A percentile compares a stretch with the other conserved stretches of the same genome.
Conservation (phyloP, 2,888 invertebrate genomes). For the Plagodis pulveraria region DNA sequence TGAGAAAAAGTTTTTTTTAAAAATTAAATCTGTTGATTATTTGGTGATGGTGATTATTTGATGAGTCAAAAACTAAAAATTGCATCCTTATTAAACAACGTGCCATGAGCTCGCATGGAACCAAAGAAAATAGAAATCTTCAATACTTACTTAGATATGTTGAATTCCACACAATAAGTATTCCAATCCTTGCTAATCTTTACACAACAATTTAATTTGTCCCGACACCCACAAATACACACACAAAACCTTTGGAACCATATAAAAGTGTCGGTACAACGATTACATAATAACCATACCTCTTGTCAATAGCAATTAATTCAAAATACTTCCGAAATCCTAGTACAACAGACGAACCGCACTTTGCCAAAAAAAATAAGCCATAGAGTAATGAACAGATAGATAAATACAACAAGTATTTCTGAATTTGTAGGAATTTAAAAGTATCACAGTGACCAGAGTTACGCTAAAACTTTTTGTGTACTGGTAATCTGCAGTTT, state of each 20-base stretch:
- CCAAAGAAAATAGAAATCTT: too few species aligned
- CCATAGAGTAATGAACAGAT: neutral
- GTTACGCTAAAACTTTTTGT: constrained; percentile 25
- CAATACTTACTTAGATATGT: too few species aligned
- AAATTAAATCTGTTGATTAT: too few species aligned
- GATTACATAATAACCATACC: constrained; percentile 29
- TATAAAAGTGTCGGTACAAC: constrained; percentile 15
- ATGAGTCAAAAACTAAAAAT: too few species aligned
- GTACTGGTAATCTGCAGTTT: constrained; percentile 35
- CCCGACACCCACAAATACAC: constrained; percentile 55
- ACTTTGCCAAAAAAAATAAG: constrained; percentile 6
- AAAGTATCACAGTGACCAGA: constrained; percentile 10
- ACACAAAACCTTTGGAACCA: constrained; percentile 17
- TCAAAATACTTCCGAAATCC: constrained; percentile 5
- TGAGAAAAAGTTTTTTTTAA: too few species aligned
- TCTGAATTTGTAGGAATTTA: constrained; percentile 6
- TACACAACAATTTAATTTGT: constrained; percentile 7
- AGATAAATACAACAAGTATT: neutral
- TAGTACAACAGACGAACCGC: constrained; percentile 1
- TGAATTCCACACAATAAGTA: too few species aligned
- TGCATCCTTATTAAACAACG: too few species aligned
- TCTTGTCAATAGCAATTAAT: constrained; percentile 23
- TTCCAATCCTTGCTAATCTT: constrained; percentile 13
- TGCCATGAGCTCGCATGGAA: too few species aligned
- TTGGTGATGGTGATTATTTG: too few species aligned